Conservation (phyloP, 2,888 invertebrate species). For the Chaitophorus viminalis region DNA sequence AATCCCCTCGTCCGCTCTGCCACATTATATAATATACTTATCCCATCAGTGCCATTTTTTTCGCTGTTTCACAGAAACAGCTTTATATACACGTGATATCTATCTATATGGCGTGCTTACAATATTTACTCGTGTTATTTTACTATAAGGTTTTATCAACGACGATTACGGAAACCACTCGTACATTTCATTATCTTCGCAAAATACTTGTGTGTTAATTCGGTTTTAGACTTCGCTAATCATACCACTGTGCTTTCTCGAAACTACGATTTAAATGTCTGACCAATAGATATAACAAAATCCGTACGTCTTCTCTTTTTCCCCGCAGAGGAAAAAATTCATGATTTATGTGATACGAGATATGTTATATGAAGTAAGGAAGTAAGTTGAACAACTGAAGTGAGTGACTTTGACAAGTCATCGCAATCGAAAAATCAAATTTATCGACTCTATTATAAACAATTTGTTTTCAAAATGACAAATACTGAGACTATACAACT, state of each 20-base stretch:
- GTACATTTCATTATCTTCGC: background rate
- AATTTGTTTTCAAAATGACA: no score
- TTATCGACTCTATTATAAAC: no score
- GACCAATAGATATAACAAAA: background rate
- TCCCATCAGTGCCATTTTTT: conserved; percentile 23
- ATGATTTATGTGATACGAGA: background rate
- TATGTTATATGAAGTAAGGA: no score
- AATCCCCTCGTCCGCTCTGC: conserved; percentile 7
- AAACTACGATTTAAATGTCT: background rate
- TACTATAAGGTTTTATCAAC: background rate
- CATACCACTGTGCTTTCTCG: background rate
- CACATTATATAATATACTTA: conserved; percentile 26
- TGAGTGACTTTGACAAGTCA: no score
- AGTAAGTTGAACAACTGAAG: no score
- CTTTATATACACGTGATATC: background rate
- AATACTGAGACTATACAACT: no score
- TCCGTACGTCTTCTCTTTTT: background rate
- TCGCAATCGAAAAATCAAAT: no score
- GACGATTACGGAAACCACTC: background rate
- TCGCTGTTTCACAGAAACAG: background rate
- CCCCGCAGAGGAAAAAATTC: background rate
- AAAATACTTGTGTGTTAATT: background rate
- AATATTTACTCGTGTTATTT: background rate
- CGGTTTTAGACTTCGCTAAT: background rate
- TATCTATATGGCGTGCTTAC: background rate